Conservation (phyloP, 2,797 vertebrate genomes). For the Rhinella marina region DNA sequence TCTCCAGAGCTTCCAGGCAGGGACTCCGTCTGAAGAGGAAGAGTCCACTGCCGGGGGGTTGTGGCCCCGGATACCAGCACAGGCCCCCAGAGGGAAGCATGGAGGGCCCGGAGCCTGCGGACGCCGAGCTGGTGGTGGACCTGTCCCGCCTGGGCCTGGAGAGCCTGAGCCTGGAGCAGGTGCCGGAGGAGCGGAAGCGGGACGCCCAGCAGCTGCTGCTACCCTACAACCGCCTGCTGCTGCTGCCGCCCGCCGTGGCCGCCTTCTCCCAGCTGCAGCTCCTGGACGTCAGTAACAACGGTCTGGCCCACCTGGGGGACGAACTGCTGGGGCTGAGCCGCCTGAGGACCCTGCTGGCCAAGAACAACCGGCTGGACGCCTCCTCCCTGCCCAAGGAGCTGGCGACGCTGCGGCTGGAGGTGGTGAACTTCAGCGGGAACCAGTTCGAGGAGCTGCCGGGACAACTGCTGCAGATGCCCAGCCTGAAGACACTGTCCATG, state of each 20-base stretch:
- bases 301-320: slow-evolving; percentile 80
- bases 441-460: slow-evolving; percentile 88
- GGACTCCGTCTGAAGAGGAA: neutral
- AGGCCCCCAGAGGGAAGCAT: too few species aligned
- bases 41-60: too few species aligned
- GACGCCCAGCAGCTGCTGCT: slow-evolving; percentile 81
- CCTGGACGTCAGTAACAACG: slow-evolving; percentile 91
- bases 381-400: slow-evolving; percentile 87
- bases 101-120: slow-evolving; percentile 66
- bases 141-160: slow-evolving; percentile 77
- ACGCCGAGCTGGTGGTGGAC: slow-evolving; percentile 77
- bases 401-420: slow-evolving; percentile 83
- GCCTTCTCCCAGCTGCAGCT: slow-evolving; percentile 84
- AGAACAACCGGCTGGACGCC: slow-evolving; percentile 93
- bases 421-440: slow-evolving; percentile 94
- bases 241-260: slow-evolving; percentile 78
- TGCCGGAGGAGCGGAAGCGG: slow-evolving; percentile 76
- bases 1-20: neutral
- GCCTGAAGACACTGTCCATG: slow-evolving; percentile 89
- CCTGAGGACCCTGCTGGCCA: slow-evolving; percentile 88
- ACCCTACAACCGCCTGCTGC: slow-evolving; percentile 79
- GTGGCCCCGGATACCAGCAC: neutral
- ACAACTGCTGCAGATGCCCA: slow-evolving; percentile 81
- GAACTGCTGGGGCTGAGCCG: slow-evolving; percentile 79
- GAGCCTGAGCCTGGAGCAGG: slow-evolving; percentile 70